These are phyloP conservation scores for Diadumene lineata DNA, from an alignment of 92 coral and sea anemone species.

Conservation along the genomic window DNA sequence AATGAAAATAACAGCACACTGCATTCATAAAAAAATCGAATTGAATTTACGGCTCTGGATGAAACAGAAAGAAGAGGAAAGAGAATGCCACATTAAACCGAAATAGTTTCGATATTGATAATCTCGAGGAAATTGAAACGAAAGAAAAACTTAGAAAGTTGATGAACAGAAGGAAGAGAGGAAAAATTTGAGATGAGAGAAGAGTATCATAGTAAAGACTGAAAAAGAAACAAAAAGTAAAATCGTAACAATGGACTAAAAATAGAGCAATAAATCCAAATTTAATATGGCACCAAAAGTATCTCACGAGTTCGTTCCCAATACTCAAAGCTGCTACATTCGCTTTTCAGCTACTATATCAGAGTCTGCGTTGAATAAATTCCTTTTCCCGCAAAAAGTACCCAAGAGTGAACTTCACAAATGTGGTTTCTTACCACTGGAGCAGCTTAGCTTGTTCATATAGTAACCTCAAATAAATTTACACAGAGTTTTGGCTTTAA, in stretches of 20 bases:
- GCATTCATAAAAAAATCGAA: too few relatives aligned
- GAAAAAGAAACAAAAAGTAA: neutral
- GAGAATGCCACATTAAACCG: too few relatives aligned
- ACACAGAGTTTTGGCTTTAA: neutral
- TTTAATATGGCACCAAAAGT: neutral
- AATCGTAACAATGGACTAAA: neutral
- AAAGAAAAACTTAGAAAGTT: neutral
- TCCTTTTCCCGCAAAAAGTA: neutral
- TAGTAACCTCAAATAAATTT: neutral
- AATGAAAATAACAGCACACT: neutral
- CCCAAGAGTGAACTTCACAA: neutral
- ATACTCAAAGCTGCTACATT: too few relatives aligned
- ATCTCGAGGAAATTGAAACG: too few relatives aligned
- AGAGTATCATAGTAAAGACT: neutral
- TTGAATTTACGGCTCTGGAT: too few relatives aligned
- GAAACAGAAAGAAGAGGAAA: too few relatives aligned
- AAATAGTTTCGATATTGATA: too few relatives aligned
- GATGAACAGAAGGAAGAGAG: neutral
- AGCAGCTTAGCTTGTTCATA: neutral
- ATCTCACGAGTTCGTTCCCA: too few relatives aligned
- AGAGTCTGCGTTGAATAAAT: too few relatives aligned
- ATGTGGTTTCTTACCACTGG: neutral
- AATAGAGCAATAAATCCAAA: neutral
- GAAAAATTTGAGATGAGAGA: neutral
- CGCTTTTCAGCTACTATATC: too few relatives aligned